Conservation (phyloP, 2,113 vertebrate species). For the Zootoca vivipara region DNA sequence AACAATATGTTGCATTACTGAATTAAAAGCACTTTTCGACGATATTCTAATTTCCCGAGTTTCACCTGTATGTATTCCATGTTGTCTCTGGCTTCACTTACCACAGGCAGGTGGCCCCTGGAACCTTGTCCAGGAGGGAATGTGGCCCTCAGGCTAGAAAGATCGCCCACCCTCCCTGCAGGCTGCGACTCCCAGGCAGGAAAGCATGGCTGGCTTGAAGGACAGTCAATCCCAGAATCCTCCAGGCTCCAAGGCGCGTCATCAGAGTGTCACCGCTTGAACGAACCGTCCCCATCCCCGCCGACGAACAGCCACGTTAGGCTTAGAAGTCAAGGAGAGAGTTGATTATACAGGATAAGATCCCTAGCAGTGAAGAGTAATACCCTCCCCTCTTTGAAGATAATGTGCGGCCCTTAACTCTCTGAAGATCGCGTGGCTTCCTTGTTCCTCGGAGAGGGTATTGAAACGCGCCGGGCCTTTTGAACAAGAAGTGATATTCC, state of each 20-base stretch:
- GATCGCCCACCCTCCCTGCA: too few species aligned
- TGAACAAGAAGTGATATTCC: constrained; percentile 56
- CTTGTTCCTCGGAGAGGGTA: constrained; percentile 35
- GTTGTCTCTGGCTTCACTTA: too few species aligned
- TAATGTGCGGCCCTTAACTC: constrained; percentile 65
- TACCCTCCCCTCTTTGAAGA: constrained; percentile 62
- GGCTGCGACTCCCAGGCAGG: too few species aligned
- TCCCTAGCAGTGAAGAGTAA: constrained; percentile 31
- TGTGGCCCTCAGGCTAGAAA: too few species aligned
- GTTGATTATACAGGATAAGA: neutral
- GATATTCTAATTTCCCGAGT: too few species aligned
- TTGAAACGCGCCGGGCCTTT: constrained; percentile 38
- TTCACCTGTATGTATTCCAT: too few species aligned
- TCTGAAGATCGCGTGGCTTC: constrained; percentile 49
- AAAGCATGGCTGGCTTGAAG: neutral
- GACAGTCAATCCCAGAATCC: neutral
- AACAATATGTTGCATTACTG: too few species aligned
- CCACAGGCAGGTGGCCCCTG: too few species aligned
- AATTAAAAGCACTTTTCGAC: too few species aligned
- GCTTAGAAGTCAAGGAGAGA: constrained; percentile 9
- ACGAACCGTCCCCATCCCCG: neutral
- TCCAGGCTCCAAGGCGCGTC: neutral
- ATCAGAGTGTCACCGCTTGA: neutral
- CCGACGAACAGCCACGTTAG: fast-evolving
- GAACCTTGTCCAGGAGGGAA: too few species aligned